phyloP scores from a whole-genome alignment of 1,140 invertebrate species.

The Caenorhabditis tropicalis region DNA sequence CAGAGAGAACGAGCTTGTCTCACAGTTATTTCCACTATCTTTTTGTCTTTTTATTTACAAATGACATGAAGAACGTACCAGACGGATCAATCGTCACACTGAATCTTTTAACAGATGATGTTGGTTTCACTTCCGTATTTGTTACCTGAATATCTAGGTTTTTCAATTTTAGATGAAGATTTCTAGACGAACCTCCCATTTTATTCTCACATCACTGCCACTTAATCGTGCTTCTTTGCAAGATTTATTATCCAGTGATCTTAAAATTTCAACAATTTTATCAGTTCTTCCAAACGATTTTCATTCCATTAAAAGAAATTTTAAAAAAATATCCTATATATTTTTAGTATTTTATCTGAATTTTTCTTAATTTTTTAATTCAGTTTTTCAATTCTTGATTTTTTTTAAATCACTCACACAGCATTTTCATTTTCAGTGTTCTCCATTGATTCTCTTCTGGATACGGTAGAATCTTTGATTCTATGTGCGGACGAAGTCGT shows the following conservation, averaged over 20 bases:
- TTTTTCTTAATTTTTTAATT: no score
- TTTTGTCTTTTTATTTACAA: background rate
- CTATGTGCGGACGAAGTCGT: conserved; percentile 17
- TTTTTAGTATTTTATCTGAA: background rate
- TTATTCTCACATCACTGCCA: conserved; percentile 41
- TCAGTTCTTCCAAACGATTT: no score
- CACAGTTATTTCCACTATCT: background rate
- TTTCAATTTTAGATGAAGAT: background rate
- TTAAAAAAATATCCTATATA: no score
- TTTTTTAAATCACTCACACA: background rate
- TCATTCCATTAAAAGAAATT: no score
- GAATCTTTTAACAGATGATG: conserved; percentile 22
- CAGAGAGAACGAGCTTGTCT: conserved; percentile 17
- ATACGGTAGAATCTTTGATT: conserved; percentile 28
- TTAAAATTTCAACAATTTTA: no score
- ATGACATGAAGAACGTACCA: background rate
- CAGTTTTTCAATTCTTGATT: no score
- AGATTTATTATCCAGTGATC: conserved; percentile 38
- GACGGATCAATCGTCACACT: conserved; percentile 6
- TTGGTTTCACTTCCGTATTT: conserved; percentile 16
- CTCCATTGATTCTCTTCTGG: conserved; percentile 20
- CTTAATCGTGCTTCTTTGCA: conserved; percentile 44
- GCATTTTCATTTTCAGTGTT: background rate
- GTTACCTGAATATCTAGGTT: background rate
- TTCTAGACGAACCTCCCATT: background rate